These are phyloP conservation scores for Microtus ochrogaster DNA, from an alignment of 2,113 vertebrate genomes.

Conservation along the genomic window DNA sequence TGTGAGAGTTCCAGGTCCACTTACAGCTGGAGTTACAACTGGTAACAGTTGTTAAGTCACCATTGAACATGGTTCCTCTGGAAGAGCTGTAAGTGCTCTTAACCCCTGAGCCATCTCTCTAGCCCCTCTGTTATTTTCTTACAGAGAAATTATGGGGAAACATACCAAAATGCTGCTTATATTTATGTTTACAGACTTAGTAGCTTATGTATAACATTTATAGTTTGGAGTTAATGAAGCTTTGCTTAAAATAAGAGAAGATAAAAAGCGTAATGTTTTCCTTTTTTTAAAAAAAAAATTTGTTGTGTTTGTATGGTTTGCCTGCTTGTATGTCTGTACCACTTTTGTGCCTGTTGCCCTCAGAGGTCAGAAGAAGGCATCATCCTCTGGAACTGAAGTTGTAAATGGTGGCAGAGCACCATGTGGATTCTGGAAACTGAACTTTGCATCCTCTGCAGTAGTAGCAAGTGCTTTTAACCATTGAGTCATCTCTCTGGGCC, in stretches of 20 bases:
- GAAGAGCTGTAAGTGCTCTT: background rate
- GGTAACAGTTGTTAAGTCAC: background rate
- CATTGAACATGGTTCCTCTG: background rate
- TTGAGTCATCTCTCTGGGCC: background rate
- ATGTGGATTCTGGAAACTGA: background rate
- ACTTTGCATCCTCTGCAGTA: background rate
- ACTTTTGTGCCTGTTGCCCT: background rate
- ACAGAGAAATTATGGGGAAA: constrained; percentile 11
- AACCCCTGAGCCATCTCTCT: background rate
- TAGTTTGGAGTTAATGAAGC: background rate
- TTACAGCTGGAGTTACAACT: background rate
- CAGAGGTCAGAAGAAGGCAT: background rate
- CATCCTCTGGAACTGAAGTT: background rate
- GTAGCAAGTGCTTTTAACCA: background rate
- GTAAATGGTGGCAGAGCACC: background rate
- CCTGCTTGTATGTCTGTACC: background rate
- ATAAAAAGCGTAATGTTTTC: background rate
- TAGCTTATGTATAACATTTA: background rate
- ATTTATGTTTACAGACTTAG: background rate
- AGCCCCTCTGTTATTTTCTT: background rate
- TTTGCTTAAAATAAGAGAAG: constrained; percentile 51
- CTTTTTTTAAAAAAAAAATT: background rate
- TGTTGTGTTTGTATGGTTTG: background rate
- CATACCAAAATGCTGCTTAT: constrained; percentile 43
- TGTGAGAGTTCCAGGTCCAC: background rate